phyloP scores from a whole-genome alignment of 2,888 invertebrate genomes.

The Disparrhopalites patrizii region DNA sequence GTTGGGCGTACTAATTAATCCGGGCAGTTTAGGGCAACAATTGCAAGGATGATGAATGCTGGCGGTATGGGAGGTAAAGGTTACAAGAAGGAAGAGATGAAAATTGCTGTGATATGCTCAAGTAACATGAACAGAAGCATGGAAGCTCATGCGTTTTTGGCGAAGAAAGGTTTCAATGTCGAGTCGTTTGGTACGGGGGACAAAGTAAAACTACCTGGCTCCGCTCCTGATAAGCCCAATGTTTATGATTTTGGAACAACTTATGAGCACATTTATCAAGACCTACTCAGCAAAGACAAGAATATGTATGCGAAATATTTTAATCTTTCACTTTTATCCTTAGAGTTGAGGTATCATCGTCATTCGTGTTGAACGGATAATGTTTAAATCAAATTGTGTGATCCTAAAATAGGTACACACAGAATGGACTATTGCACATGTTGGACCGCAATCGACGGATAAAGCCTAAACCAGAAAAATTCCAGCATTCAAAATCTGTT shows the following conservation, averaged over 20 bases:
- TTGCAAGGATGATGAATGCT: too few relatives aligned
- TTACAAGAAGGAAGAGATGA: constrained; percentile 51
- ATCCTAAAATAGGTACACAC: constrained; percentile 70
- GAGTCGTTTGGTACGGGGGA: constrained; percentile 65
- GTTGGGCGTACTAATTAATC: too few relatives aligned
- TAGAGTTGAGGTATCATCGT: neutral
- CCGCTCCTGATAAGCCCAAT: constrained; percentile 63
- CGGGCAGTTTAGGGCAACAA: too few relatives aligned
- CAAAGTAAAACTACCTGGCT: constrained; percentile 32
- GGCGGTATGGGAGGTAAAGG: too few relatives aligned
- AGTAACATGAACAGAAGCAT: constrained; percentile 99
- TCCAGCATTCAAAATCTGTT: constrained; percentile 65
- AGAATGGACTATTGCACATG: constrained; percentile 97
- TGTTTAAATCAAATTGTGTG: too few relatives aligned
- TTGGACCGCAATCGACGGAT: constrained; percentile 94
- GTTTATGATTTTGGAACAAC: constrained; percentile 94
- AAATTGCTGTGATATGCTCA: constrained; percentile 94
- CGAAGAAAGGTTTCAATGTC: constrained; percentile 95
- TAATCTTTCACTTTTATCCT: neutral
- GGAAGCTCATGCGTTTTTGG: constrained; percentile 96
- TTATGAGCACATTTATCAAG: constrained; percentile 94
- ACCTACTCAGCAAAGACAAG: constrained; percentile 84
- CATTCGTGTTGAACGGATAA: neutral
- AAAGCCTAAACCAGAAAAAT: constrained; percentile 88
- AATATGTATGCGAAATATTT: constrained; percentile 61